Conservation (phyloP, 2,113 vertebrate genomes). For the Percopsis transmontana region DNA sequence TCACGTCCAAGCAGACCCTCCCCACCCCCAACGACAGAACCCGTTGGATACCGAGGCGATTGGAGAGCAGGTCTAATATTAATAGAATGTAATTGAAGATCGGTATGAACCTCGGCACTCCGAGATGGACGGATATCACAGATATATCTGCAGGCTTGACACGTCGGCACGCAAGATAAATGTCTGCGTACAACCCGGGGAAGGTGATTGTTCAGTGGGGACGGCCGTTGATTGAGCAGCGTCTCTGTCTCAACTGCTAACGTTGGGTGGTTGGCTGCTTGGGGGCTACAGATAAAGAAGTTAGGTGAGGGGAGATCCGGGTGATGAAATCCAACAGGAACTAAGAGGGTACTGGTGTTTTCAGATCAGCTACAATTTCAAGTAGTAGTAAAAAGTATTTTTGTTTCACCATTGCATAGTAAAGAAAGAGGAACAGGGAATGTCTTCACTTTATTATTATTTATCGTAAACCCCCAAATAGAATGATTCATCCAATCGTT, state of each 20-base stretch:
- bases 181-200: slow-evolving; percentile 2
- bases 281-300: slow-evolving; percentile 14
- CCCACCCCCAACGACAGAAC: slow-evolving; percentile 18
- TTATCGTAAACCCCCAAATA: background rate
- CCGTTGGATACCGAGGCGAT: slow-evolving; percentile 3
- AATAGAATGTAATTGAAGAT: slow-evolving; percentile 52
- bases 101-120: slow-evolving; percentile 37
- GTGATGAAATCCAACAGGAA: background rate
- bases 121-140: slow-evolving; percentile 30
- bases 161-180: slow-evolving; percentile 11
- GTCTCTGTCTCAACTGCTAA: background rate
- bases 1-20: slow-evolving; percentile 22
- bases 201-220: slow-evolving; percentile 2
- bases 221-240: slow-evolving; percentile 19
- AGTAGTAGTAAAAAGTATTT: no score
- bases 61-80: slow-evolving; percentile 49
- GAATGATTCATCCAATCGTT: background rate
- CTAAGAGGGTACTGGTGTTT: background rate
- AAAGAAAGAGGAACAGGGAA: background rate
- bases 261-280: slow-evolving; percentile 3
- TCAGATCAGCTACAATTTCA: no score
- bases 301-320: background rate
- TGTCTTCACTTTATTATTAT: background rate
- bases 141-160: slow-evolving; percentile 9
- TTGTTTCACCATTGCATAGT: background rate